Conservation (phyloP, 2,113 vertebrate species). For the Galeopterus variegatus region DNA sequence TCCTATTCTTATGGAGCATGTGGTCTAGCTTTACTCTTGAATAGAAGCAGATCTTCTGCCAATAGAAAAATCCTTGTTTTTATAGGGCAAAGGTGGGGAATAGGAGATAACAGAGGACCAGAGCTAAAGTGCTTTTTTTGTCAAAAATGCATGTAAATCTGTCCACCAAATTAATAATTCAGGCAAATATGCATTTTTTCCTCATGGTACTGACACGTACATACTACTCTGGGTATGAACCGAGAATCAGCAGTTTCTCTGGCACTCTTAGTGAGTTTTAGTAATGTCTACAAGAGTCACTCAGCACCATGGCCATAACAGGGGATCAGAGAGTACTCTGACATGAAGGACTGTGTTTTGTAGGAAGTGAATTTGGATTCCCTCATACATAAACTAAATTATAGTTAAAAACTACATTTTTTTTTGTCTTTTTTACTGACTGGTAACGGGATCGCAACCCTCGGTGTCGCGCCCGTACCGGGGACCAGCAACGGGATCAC, state of each 20-base stretch:
- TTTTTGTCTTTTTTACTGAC: too few species aligned
- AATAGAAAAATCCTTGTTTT: background rate
- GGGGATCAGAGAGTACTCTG: background rate
- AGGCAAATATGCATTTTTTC: background rate
- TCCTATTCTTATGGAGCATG: background rate
- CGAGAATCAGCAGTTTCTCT: background rate
- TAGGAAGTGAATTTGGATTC: background rate
- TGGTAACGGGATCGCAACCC: too few species aligned
- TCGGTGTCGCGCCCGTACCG: too few species aligned
- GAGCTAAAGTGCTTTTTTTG: background rate
- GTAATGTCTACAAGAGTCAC: background rate
- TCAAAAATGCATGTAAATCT: background rate
- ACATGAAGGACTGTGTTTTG: background rate
- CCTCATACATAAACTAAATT: background rate
- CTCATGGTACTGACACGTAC: background rate
- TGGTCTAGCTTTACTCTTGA: background rate
- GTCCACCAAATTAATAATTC: conserved; percentile 27
- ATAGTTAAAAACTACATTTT: background rate
- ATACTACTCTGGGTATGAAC: background rate
- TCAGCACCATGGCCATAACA: fast-evolving
- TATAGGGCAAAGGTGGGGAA: background rate
- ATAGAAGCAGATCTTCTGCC: background rate
- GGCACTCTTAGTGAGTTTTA: background rate
- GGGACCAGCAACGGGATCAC: too few species aligned
- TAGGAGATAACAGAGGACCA: background rate